Conservation (phyloP, 2,113 vertebrate genomes). For the Charadrius vociferus region DNA sequence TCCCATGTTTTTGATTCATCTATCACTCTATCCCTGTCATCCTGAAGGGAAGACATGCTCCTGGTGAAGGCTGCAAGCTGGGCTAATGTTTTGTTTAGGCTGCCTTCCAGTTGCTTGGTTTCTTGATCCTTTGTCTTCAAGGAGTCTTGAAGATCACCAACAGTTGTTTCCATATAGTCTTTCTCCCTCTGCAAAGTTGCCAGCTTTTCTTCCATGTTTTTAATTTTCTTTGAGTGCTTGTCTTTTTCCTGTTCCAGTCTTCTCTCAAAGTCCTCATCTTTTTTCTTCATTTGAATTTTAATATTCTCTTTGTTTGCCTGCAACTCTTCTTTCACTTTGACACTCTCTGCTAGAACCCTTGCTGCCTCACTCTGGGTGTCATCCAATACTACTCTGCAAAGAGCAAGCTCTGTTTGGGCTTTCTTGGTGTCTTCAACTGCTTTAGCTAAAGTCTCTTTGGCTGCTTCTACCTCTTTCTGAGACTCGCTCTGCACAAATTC, state of each 20-base stretch:
- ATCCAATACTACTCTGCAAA: constrained; percentile 78
- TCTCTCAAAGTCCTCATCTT: constrained; percentile 84
- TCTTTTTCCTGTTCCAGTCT: constrained; percentile 82
- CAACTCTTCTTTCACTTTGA: constrained; percentile 75
- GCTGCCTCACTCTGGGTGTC: constrained; percentile 82
- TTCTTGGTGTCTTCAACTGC: constrained; percentile 74
- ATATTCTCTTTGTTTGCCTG: constrained; percentile 66
- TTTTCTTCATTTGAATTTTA: constrained; percentile 77
- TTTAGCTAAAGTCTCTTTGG: constrained; percentile 68
- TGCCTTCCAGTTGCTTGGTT: constrained; percentile 81
- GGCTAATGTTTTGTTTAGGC: constrained; percentile 86
- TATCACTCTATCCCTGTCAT: constrained; percentile 92
- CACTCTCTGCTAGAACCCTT: constrained; percentile 79
- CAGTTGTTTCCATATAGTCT: constrained; percentile 73
- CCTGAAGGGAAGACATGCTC: constrained; percentile 96
- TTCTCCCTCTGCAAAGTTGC: constrained; percentile 80
- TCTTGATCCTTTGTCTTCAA: constrained; percentile 78
- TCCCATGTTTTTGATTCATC: constrained; percentile 93
- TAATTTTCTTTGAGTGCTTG: constrained; percentile 85
- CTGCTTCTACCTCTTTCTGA: constrained; percentile 76
- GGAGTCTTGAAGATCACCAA: constrained; percentile 71
- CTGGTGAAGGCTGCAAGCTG: constrained; percentile 91
- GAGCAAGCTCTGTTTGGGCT: constrained; percentile 78
- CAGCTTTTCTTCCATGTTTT: constrained; percentile 84
- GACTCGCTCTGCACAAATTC: constrained; percentile 81